These are phyloP conservation scores for Eristalis arbustorum DNA, from an alignment of 2,888 invertebrate genomes.

Conservation along the genomic window DNA sequence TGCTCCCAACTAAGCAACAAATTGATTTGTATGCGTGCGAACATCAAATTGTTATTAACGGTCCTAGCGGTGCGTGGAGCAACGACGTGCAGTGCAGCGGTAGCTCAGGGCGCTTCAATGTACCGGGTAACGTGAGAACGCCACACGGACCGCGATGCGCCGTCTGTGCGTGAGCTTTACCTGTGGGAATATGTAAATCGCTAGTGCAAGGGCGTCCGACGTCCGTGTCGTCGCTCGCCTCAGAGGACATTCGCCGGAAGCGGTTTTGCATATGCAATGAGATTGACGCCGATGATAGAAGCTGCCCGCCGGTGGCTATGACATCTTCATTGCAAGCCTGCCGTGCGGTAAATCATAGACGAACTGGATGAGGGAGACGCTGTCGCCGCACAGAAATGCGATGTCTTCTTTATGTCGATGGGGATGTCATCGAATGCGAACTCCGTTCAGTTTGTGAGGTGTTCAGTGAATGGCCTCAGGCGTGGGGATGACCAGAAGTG, in stretches of 20 bases:
- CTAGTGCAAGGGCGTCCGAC: constrained; percentile 11
- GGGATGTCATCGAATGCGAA: neutral
- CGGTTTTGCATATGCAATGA: constrained; percentile 42
- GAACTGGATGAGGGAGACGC: neutral
- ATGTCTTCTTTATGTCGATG: neutral
- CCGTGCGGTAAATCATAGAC: constrained; percentile 19
- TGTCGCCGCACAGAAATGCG: neutral
- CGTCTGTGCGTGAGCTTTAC: neutral
- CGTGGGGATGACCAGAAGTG: too few species aligned
- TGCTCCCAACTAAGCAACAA: constrained; percentile 25
- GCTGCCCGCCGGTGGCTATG: constrained; percentile 43
- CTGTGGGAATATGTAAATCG: constrained; percentile 57
- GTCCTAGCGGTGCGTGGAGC: constrained; percentile 67
- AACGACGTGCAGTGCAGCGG: constrained; percentile 18
- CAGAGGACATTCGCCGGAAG: constrained; percentile 46
- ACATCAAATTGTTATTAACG: constrained; percentile 70
- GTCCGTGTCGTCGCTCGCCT: constrained; percentile 26
- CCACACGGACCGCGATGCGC: neutral
- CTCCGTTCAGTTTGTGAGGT: neutral
- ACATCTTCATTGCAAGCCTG: constrained; percentile 53
- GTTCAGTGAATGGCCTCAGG: neutral
- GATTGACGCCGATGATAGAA: constrained; percentile 15
- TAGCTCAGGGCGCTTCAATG: constrained; percentile 32
- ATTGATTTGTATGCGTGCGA: constrained; percentile 71
- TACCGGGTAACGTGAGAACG: constrained; percentile 54